These are phyloP conservation scores for Spinus olivaceus DNA, from an alignment of 2,797 vertebrate species.

Conservation along the genomic window DNA sequence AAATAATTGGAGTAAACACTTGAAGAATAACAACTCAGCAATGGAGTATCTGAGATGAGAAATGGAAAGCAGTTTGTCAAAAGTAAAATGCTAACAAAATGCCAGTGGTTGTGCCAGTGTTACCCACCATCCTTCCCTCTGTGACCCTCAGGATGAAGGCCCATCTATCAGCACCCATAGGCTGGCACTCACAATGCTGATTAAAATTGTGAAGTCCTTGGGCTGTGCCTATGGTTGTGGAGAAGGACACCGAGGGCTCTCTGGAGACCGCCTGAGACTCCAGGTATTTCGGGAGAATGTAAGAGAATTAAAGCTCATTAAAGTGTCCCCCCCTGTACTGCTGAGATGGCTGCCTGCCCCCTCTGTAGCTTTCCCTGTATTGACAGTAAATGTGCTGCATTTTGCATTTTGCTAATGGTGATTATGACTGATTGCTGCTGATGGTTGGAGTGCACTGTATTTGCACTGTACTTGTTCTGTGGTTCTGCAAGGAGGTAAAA, in stretches of 20 bases:
- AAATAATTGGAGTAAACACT: background rate
- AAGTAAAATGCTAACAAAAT: background rate
- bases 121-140: background rate
- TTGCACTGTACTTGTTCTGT: background rate
- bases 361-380: conserved; percentile 49
- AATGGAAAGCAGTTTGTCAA: background rate
- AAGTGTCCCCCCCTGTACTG: conserved; percentile 45
- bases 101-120: background rate
- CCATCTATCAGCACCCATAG: conserved; percentile 86
- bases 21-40: background rate
- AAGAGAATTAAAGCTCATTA: conserved; percentile 77
- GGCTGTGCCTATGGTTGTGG: conserved; percentile 98
- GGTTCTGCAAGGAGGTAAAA: background rate
- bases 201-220: conserved; percentile 97
- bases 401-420: background rate
- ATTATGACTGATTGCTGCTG: background rate
- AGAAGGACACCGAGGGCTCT: conserved; percentile 95
- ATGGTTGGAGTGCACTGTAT: background rate
- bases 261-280: conserved; percentile 95
- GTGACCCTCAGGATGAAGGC: conserved; percentile 77
- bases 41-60: background rate
- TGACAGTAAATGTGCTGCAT: conserved; percentile 7
- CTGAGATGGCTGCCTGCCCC: conserved; percentile 55
- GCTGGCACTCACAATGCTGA: conserved; percentile 96
- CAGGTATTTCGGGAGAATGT: conserved; percentile 84